Evolutionary conservation across 2,888 invertebrate genomes (phyloP).

Genomic region (Habrosyne pyritoides): DNA sequence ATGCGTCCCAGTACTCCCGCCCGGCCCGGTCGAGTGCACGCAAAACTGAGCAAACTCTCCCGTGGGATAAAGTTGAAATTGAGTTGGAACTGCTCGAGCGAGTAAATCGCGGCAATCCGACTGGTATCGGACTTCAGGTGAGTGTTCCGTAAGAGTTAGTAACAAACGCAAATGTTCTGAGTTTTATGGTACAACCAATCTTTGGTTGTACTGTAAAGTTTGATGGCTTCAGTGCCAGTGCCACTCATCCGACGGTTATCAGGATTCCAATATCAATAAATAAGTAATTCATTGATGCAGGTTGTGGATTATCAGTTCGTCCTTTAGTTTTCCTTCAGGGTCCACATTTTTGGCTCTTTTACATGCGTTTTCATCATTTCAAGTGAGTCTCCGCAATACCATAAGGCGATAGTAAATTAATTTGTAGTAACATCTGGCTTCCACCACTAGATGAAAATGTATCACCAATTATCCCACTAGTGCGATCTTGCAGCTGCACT

Average conservation of each 20-base stretch:
- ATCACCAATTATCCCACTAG: too few species aligned
- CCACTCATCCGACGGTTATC: not conserved
- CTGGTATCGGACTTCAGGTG: conserved; percentile 2
- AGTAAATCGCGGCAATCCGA: conserved; percentile 4
- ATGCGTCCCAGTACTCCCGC: conserved; percentile 24
- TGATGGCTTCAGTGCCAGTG: not conserved
- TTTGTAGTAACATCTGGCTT: too few species aligned
- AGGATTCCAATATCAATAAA: too few species aligned
- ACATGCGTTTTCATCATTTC: too few species aligned
- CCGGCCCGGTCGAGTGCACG: conserved; percentile 11
- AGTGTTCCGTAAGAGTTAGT: conserved; percentile 3
- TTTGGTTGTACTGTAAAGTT: not conserved
- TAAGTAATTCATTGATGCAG: too few species aligned
- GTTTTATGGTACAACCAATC: not conserved
- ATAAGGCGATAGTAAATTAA: too few species aligned
- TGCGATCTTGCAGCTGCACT: too few species aligned
- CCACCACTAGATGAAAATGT: too few species aligned
- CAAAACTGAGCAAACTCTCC: conserved; percentile 23
- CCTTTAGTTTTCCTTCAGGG: too few species aligned
- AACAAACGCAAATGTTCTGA: not conserved
- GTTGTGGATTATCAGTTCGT: too few species aligned
- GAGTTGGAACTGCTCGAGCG: conserved; percentile 18
- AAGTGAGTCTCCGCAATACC: too few species aligned
- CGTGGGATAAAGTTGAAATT: conserved; percentile 34
- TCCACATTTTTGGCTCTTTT: too few species aligned